phyloP scores from a whole-genome alignment of 2,888 invertebrate species.

The Cheilosia impressa region DNA sequence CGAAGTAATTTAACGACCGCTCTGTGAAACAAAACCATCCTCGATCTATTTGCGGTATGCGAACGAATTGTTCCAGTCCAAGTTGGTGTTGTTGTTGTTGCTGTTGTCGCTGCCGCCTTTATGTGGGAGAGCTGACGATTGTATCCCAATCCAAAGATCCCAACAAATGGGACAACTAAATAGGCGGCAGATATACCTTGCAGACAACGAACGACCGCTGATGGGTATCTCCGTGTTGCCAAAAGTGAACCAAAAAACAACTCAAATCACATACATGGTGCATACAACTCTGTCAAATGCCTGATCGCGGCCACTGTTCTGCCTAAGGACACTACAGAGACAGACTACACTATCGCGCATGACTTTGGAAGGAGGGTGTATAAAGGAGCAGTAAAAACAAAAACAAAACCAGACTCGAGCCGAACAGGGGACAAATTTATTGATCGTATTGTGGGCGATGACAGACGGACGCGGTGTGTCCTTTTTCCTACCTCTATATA shows the following conservation, averaged over 20 bases:
- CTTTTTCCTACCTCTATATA: slow-evolving; percentile 49
- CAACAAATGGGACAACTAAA: slow-evolving; percentile 62
- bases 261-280: background rate
- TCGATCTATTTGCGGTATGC: slow-evolving; percentile 51
- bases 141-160: slow-evolving; percentile 32
- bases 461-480: slow-evolving; percentile 75
- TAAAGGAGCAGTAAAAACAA: slow-evolving; percentile 11
- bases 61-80: slow-evolving; percentile 39
- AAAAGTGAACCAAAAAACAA: slow-evolving; percentile 50
- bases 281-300: slow-evolving; percentile 32
- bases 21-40: slow-evolving; percentile 45
- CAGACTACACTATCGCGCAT: slow-evolving; percentile 3
- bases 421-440: slow-evolving; percentile 75
- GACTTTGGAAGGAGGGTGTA: background rate
- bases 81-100: slow-evolving; percentile 17
- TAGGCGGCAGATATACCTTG: slow-evolving; percentile 42
- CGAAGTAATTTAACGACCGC: slow-evolving; percentile 76
- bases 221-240: slow-evolving; percentile 26
- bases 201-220: slow-evolving; percentile 12
- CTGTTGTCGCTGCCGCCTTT: slow-evolving; percentile 12
- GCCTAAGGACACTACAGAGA: slow-evolving; percentile 4
- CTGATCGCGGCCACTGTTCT: slow-evolving; percentile 35
- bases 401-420: slow-evolving; percentile 54
- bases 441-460: slow-evolving; percentile 75
- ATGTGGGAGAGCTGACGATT: slow-evolving; percentile 68